A percentile compares a stretch with the other conserved stretches of the same genome.
phyloP scores from a whole-genome alignment of 1,140 invertebrate species.

The Euwallacea fornicatus region DNA sequence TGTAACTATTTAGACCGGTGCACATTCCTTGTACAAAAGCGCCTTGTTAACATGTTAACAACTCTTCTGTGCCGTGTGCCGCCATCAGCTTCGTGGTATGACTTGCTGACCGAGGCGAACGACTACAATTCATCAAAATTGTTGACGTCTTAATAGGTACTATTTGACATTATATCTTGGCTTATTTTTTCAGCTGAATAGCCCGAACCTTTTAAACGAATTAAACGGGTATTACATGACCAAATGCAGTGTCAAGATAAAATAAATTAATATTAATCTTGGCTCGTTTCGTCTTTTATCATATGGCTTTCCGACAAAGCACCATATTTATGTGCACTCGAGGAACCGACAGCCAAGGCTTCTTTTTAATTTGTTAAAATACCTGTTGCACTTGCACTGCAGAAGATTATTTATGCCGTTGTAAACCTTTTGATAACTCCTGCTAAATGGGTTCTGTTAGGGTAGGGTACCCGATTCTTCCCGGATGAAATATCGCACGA shows the following conservation, averaged over 20 bases:
- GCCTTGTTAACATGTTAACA: constrained; percentile 39
- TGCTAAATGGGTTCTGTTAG: constrained; percentile 6
- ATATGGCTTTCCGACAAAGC: constrained; percentile 31
- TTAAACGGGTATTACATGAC: constrained; percentile 38
- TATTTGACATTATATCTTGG: constrained; percentile 40
- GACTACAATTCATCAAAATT: constrained; percentile 37
- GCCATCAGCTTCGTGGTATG: constrained; percentile 22
- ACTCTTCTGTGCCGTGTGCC: constrained; percentile 20
- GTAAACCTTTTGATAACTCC: constrained; percentile 14
- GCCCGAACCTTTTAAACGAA: constrained; percentile 35
- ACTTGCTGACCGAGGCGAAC: constrained; percentile 19
- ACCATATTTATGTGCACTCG: constrained; percentile 31
- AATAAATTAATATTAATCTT: constrained; percentile 42
- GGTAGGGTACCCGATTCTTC: constrained; percentile 13
- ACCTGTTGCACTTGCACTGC: constrained; percentile 27
- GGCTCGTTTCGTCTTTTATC: constrained; percentile 25
- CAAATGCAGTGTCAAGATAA: constrained; percentile 38
- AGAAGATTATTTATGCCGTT: constrained; percentile 25
- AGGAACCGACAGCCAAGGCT: constrained; percentile 26
- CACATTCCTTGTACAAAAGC: constrained; percentile 10
- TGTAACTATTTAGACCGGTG: constrained; percentile 1
- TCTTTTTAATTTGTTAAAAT: constrained; percentile 36
- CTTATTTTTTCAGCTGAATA: constrained; percentile 33
- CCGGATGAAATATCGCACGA: constrained; percentile 5
- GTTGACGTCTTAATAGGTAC: constrained; percentile 40